Base-by-base conservation (phyloP, 2,888 invertebrate genomes). In the Spodoptera picta region DNA sequence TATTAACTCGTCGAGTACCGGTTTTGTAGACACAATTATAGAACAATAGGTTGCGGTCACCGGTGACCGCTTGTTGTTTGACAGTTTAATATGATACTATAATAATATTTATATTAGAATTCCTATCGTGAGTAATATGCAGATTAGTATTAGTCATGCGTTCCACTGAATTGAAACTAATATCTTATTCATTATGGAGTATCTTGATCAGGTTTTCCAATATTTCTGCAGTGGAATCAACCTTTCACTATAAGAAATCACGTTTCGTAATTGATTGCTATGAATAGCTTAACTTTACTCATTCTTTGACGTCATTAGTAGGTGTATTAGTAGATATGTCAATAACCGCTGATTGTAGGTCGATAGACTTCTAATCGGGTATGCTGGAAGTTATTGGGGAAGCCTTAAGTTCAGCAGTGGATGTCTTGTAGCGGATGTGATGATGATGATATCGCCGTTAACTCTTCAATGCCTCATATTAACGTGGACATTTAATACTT, bases 121-220 rank as follows among this genome's bases (percentile, higher is more conserved):
- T 19, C 6, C 7, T 36, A 60, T 56, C 19, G 31, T 58, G 43
- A 62, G 59, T 60, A 61, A 27, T 60, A 14, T 44, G 53, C 46
- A 62, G 56, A 56, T 66, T 58, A 55, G 50, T 55, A 73, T 74
- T 77, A 69, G 58, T 74, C 78, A 74, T 60, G 56, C 48, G 24
- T 69, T 74, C 65, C 54, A 60, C 19, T 62, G 57, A 46, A 58
- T 43, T 58, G 19, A 47, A 65, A 48, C 46, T 53, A 59, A 14
- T 49, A 54, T 55, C 49, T 70, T 58, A 75, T 62, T 75, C 57
- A 53, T 58, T 59, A 24, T 67, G 64, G 79, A 75, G 66, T 75
- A 59, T 62, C 60, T 79, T 45, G 60, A 58, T 51, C 55, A 44
- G 44, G 59, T 71, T 79, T 67, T 71, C 60, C 73, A 57, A 65